Conservation (phyloP, 2,888 invertebrate species). For the Xanthia togata region DNA sequence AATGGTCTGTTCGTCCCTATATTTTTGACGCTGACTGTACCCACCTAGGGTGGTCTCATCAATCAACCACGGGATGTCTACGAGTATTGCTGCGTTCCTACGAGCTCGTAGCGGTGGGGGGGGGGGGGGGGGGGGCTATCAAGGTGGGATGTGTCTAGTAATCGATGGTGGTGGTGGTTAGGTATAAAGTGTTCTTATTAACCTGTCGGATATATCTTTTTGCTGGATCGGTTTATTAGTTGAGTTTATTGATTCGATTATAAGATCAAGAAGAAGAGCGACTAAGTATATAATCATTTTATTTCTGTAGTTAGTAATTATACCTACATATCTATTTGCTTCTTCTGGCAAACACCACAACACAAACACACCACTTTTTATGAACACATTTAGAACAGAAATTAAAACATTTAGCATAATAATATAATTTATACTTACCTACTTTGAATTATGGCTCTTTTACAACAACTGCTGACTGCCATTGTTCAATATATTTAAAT, state of each 20-base stretch:
- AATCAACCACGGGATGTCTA: conserved; percentile 39
- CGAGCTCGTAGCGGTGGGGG: not conserved
- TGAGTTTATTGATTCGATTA: conserved; percentile 1
- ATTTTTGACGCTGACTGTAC: conserved; percentile 18
- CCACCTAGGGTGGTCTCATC: conserved; percentile 26
- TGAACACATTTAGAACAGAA: not conserved
- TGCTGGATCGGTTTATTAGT: not conserved
- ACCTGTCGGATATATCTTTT: not conserved
- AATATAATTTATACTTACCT: not conserved
- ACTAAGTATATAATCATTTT: not conserved
- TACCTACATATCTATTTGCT: not conserved
- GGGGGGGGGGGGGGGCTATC: too few relatives aligned
- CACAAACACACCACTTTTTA: not conserved
- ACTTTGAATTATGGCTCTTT: not conserved
- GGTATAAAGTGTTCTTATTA: conserved; percentile 20
- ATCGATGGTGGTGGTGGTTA: conserved; percentile 18
- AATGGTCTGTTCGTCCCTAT: not conserved
- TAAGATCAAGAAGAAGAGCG: not conserved
- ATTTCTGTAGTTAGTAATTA: not conserved
- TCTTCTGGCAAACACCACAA: not conserved
- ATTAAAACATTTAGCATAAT: not conserved
- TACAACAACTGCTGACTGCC: not conserved
- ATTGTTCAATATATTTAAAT: not conserved
- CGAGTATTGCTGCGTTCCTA: conserved; percentile 23
- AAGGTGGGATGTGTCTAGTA: conserved; percentile 6